Evolutionary conservation across 2,797 vertebrate genomes (phyloP).

Genomic region (Nasua narica): DNA sequence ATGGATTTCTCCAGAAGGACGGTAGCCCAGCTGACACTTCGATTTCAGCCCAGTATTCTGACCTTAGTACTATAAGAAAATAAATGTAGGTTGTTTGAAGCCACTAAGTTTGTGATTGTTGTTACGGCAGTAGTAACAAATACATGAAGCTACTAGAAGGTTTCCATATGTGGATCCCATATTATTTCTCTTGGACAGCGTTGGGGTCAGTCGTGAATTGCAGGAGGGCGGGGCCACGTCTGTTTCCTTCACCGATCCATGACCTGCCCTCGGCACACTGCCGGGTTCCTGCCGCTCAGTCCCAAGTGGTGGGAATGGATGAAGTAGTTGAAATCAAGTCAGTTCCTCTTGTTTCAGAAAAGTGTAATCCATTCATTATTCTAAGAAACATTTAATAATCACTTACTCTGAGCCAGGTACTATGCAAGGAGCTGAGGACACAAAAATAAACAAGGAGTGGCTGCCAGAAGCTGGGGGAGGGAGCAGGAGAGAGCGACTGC

Average conservation of each 20-base stretch:
- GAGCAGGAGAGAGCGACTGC: background rate
- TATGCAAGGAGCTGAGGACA: background rate
- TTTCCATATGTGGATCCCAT: background rate
- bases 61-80: background rate
- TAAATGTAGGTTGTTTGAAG: background rate
- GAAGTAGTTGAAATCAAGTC: background rate
- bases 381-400: background rate
- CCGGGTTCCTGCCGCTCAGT: background rate
- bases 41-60: background rate
- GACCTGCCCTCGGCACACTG: background rate
- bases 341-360: background rate
- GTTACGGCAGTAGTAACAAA: background rate
- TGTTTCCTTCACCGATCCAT: background rate
- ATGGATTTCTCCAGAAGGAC: background rate
- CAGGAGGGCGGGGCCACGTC: background rate
- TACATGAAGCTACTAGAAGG: background rate
- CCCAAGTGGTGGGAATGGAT: background rate
- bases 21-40: background rate
- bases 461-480: background rate
- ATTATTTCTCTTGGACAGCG: background rate
- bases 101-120: background rate
- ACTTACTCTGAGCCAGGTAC: background rate
- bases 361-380: background rate
- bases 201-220: background rate
- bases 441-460: background rate